Conservation (phyloP, 2,888 invertebrate genomes). For the Troides aeacus region DNA sequence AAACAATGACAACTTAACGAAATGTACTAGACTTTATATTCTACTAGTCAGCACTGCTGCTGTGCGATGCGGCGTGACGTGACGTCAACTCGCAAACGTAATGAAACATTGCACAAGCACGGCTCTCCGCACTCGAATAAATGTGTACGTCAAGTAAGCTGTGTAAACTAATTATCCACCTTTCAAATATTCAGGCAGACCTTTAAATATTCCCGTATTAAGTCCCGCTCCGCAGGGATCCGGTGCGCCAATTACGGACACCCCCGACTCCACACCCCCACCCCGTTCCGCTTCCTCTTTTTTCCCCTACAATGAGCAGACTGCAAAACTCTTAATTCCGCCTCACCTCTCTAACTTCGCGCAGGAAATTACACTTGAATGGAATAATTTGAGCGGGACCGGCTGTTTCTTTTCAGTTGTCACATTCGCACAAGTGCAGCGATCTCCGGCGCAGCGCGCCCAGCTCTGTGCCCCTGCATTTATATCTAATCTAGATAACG, state of each 20-base stretch:
- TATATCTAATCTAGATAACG: no score
- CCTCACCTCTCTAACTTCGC: slow-evolving; percentile 45
- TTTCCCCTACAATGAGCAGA: slow-evolving; percentile 46
- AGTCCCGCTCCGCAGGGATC: slow-evolving; percentile 35
- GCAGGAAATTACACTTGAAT: slow-evolving; percentile 46
- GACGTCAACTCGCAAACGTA: no score
- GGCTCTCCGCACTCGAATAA: neutral
- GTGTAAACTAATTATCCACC: slow-evolving; percentile 22
- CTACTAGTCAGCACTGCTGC: no score
- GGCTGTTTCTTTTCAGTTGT: slow-evolving; percentile 27
- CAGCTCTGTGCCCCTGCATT: no score
- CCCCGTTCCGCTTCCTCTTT: slow-evolving; percentile 30
- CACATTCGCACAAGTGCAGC: slow-evolving; percentile 13
- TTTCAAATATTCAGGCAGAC: slow-evolving; percentile 40
- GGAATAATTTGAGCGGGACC: slow-evolving; percentile 44
- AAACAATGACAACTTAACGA: no score
- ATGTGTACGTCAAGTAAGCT: neutral
- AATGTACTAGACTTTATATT: no score
- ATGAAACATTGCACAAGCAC: neutral
- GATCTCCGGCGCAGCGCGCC: no score
- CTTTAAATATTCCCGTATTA: slow-evolving; percentile 44
- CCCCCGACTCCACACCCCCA: slow-evolving; percentile 15
- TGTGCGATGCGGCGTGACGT: no score
- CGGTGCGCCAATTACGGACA: slow-evolving; percentile 52
- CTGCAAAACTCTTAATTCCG: slow-evolving; percentile 48